A percentile compares a stretch with the other conserved stretches of the same genome.
phyloP scores from a whole-genome alignment of 2,797 vertebrate species.

The Telmatherina bonti region DNA sequence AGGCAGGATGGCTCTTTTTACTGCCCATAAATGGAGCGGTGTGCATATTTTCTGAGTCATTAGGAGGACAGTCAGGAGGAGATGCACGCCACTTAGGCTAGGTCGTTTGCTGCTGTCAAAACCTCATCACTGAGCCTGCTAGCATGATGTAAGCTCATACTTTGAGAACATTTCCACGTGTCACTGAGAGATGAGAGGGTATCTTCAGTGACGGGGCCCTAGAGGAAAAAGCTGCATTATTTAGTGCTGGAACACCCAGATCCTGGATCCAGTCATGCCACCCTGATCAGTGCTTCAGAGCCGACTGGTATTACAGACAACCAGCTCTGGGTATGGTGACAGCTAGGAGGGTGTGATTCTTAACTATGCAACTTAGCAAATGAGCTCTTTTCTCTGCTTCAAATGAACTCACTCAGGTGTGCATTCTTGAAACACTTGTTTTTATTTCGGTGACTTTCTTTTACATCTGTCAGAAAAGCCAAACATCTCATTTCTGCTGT shows the following conservation, averaged over 20 bases:
- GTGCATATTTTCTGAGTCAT: constrained; percentile 80
- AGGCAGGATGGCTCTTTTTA: constrained; percentile 77
- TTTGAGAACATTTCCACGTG: constrained; percentile 72
- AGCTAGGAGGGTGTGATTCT: constrained; percentile 30
- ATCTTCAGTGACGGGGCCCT: constrained; percentile 72
- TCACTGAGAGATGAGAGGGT: constrained; percentile 71
- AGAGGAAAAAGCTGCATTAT: constrained; percentile 84
- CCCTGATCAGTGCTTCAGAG: constrained; percentile 70
- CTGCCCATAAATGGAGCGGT: constrained; percentile 79
- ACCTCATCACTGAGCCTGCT: constrained; percentile 68
- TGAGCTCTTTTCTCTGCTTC: constrained; percentile 9
- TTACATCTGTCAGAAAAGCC: constrained; percentile 8
- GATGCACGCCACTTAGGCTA: constrained; percentile 66
- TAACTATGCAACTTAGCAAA: constrained; percentile 37
- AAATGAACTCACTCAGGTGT: not conserved
- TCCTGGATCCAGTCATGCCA: constrained; percentile 59
- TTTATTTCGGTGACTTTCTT: not conserved
- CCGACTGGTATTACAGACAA: constrained; percentile 81
- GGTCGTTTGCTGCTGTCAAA: constrained; percentile 74
- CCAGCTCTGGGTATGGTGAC: constrained; percentile 48
- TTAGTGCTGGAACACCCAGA: constrained; percentile 73
- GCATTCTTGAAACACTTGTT: not conserved
- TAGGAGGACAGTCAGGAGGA: constrained; percentile 75
- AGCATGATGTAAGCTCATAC: constrained; percentile 68
- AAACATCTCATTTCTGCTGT: constrained; percentile 14